These are phyloP conservation scores for Prochilodus magdalenae DNA, from an alignment of 2,113 vertebrate species.

Conservation along the genomic window DNA sequence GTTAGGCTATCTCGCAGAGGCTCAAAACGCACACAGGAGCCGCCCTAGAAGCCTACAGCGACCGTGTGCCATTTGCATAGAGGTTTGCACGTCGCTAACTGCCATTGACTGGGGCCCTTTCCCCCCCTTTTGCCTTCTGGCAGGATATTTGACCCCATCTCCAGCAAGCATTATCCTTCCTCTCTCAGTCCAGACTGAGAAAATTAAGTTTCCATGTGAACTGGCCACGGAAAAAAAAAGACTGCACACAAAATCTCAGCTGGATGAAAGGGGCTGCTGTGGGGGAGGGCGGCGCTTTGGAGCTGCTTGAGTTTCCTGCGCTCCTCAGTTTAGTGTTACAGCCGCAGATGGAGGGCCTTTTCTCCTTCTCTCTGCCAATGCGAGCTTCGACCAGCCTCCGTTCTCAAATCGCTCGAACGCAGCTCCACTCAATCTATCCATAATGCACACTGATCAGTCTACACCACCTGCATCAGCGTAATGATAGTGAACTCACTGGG, in stretches of 20 bases:
- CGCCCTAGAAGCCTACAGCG: not conserved
- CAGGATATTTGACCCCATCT: slow-evolving; percentile 62
- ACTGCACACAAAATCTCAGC: slow-evolving; percentile 57
- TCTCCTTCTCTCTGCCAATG: slow-evolving; percentile 43
- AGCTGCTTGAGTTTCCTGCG: slow-evolving; percentile 49
- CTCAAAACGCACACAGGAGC: slow-evolving; percentile 1
- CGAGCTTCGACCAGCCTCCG: slow-evolving; percentile 19
- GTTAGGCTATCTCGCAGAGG: slow-evolving; percentile 8
- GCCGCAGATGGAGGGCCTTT: slow-evolving; percentile 57
- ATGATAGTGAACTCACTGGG: not conserved
- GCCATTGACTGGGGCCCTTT: slow-evolving; percentile 45
- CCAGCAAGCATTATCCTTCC: slow-evolving; percentile 57
- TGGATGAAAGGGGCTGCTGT: slow-evolving; percentile 52
- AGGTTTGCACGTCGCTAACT: slow-evolving; percentile 53
- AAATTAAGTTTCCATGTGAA: slow-evolving; percentile 65
- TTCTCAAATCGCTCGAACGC: slow-evolving; percentile 45
- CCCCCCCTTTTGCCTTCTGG: slow-evolving; percentile 56
- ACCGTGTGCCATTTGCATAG: slow-evolving; percentile 53
- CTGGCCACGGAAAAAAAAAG: slow-evolving; percentile 51
- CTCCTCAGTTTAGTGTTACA: slow-evolving; percentile 57
- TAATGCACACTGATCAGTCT: not conserved
- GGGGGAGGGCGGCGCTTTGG: slow-evolving; percentile 47
- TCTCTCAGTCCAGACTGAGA: slow-evolving; percentile 56
- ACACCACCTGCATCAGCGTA: not conserved
- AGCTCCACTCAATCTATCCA: slow-evolving; percentile 37